phyloP scores from a whole-genome alignment of 2,113 vertebrate genomes.

The Odontophorus gujanensis region DNA sequence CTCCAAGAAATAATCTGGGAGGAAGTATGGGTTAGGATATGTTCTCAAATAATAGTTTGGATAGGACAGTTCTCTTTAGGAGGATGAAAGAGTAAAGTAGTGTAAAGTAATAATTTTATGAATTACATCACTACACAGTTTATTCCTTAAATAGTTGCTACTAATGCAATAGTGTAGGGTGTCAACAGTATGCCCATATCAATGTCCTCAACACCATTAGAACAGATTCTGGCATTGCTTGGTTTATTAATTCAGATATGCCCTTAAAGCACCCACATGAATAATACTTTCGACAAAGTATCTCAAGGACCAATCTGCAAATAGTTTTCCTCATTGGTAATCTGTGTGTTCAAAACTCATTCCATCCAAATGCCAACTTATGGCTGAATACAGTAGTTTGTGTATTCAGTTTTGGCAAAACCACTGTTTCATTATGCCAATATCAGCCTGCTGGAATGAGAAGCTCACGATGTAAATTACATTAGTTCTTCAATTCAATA shows the following conservation, averaged over 20 bases:
- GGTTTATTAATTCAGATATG: neutral
- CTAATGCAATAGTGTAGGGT: neutral
- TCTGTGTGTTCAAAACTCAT: neutral
- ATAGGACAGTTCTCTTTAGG: neutral
- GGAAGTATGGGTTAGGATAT: neutral
- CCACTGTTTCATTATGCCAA: neutral
- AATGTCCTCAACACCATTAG: neutral
- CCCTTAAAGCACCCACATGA: neutral
- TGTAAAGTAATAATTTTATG: neutral
- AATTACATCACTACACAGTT: neutral
- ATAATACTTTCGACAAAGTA: neutral
- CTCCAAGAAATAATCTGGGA: neutral
- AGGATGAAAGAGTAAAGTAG: neutral
- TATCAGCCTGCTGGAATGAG: neutral
- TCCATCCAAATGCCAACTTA: neutral
- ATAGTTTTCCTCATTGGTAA: neutral
- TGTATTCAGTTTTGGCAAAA: neutral
- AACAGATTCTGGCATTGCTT: neutral
- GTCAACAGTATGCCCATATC: neutral
- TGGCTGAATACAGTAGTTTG: neutral
- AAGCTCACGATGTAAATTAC: neutral
- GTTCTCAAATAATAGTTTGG: neutral
- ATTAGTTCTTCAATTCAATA: conserved; percentile 19
- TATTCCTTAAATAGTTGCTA: neutral
- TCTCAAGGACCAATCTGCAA: neutral